A percentile compares a stretch with the other conserved stretches of the same genome.
Evolutionary conservation across 2,113 vertebrate species (phyloP).

Genomic region (Spilogale gracilis): DNA sequence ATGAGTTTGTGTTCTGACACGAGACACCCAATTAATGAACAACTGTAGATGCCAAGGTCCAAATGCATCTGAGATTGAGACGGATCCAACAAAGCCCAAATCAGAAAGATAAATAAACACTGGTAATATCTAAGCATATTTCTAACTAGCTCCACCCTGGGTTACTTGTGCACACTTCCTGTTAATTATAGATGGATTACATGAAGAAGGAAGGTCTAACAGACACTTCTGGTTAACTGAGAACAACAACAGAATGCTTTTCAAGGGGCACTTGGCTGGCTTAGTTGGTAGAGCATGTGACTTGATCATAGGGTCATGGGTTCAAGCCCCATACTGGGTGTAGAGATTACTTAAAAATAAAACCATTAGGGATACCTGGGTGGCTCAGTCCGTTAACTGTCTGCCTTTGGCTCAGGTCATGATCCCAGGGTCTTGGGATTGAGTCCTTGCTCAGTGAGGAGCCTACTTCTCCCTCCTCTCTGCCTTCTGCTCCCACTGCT

Average conservation of each 20-base stretch:
- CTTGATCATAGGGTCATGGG: not conserved
- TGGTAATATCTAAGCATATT: not conserved
- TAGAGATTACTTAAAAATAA: not conserved
- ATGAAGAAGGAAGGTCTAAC: not conserved
- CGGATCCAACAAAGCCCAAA: not conserved
- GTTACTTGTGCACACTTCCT: not conserved
- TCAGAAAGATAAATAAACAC: not conserved
- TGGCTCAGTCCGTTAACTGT: not conserved
- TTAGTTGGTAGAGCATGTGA: not conserved
- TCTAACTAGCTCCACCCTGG: not conserved
- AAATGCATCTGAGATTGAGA: not conserved
- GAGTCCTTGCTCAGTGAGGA: not conserved
- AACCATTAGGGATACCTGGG: not conserved
- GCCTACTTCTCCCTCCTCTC: not conserved
- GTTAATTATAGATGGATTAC: not conserved
- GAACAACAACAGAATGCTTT: not conserved
- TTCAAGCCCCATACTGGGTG: not conserved
- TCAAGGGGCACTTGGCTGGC: not conserved
- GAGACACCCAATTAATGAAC: not conserved
- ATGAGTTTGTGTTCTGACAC: not conserved
- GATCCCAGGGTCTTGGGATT: not conserved
- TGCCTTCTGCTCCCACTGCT: not conserved
- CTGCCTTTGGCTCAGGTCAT: not conserved
- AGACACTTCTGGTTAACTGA: slow-evolving; percentile 16
- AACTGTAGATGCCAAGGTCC: not conserved